Percentiles rank a stretch among this genome's conserved stretches.
These are phyloP conservation scores for Polietes domitor DNA, from an alignment of 2,888 invertebrate species.

Conservation along the genomic window DNA sequence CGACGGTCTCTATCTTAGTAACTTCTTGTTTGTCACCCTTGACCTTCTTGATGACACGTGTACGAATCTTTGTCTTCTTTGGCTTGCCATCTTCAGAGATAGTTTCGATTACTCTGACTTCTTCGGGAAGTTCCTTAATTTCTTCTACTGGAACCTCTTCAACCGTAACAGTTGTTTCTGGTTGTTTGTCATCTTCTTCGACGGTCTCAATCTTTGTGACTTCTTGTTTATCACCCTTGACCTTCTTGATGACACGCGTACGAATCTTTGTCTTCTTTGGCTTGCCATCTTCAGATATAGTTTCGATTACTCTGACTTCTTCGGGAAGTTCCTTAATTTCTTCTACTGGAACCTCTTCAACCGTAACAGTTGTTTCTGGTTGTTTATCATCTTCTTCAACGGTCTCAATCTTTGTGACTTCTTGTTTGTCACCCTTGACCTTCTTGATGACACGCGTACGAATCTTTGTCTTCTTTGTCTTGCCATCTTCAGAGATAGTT, in stretches of 20 bases:
- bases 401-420: constrained; percentile 63
- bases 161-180: constrained; percentile 59
- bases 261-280: constrained; percentile 57
- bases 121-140: constrained; percentile 57
- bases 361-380: constrained; percentile 58
- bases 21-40: constrained; percentile 64
- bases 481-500: constrained; percentile 55
- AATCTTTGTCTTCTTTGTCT: constrained; percentile 53
- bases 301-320: constrained; percentile 53
- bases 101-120: constrained; percentile 51
- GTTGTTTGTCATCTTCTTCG: constrained; percentile 63
- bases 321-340: constrained; percentile 56
- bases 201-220: constrained; percentile 63
- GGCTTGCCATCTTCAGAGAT: constrained; percentile 60
- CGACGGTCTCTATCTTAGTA: constrained; percentile 61
- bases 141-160: constrained; percentile 55
- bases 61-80: constrained; percentile 56
- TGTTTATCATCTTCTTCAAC: constrained; percentile 62
- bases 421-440: constrained; percentile 60
- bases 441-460: constrained; percentile 61
- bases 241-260: constrained; percentile 59
- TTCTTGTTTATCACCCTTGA: constrained; percentile 60
- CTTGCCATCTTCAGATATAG: constrained; percentile 55
- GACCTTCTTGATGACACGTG: constrained; percentile 58
- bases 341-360: constrained; percentile 53